A percentile compares a stretch with the other conserved stretches of the same genome.
Conservation (phyloP, 2,888 invertebrate species). For the Epiblema foenella region DNA sequence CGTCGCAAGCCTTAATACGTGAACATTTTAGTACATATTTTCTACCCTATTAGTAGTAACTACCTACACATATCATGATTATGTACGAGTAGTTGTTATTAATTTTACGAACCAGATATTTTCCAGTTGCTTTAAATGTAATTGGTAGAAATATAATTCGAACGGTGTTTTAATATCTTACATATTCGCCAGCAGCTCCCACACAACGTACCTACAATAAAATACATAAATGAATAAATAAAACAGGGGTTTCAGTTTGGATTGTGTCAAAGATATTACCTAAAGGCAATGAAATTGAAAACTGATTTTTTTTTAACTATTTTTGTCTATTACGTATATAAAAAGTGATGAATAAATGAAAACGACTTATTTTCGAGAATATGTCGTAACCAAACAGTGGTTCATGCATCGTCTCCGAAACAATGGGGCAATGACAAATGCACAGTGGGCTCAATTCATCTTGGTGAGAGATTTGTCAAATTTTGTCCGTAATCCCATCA, state of each 20-base stretch:
- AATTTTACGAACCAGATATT: no score
- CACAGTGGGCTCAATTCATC: constrained; percentile 60
- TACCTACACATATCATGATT: no score
- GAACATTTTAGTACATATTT: no score
- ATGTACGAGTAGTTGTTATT: no score
- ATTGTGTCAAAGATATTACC: background rate
- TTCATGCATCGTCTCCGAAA: constrained; percentile 44
- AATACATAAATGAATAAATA: background rate
- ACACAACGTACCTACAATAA: constrained; percentile 17
- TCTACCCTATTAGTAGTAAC: no score
- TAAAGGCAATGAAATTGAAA: no score
- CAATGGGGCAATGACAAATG: constrained; percentile 57
- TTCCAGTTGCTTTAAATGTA: background rate
- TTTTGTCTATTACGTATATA: background rate
- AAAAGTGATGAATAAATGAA: background rate
- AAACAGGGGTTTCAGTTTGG: background rate
- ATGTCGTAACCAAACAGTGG: constrained; percentile 27
- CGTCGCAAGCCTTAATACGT: no score
- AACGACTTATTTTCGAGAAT: constrained; percentile 25
- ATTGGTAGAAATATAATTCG: no score
- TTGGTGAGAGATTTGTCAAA: constrained; percentile 68
- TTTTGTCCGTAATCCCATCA: constrained; percentile 57
- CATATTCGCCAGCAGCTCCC: background rate
- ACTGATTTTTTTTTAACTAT: no score
- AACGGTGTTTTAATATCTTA: background rate